Percentiles rank a stretch among this genome's conserved stretches.
Conservation (phyloP, 1,140 invertebrate species). For the Heliconius congener region DNA sequence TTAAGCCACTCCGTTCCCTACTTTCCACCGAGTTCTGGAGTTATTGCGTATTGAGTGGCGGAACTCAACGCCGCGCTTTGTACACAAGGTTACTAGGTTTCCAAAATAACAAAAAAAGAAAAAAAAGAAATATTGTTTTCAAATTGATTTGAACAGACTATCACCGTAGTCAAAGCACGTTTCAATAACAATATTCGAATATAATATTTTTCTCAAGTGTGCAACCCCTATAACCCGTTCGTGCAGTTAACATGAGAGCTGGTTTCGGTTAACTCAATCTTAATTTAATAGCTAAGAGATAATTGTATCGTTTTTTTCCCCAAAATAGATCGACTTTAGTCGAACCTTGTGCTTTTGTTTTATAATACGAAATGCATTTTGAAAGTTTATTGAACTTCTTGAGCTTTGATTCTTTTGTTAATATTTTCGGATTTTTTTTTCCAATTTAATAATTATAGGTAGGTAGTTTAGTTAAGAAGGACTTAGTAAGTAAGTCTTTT, state of each 20-base stretch:
- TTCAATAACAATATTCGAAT: no score
- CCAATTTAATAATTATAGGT: background rate
- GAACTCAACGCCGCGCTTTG: no score
- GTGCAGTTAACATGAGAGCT: conserved; percentile 43
- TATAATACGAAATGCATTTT: conserved; percentile 20
- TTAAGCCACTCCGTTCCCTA: no score
- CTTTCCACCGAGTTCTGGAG: no score
- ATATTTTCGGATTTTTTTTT: background rate
- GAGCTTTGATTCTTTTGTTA: background rate
- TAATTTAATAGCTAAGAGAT: conserved; percentile 58
- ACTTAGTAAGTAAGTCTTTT: no score
- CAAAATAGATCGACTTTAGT: conserved; percentile 30
- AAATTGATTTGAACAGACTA: no score
- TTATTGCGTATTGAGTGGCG: no score
- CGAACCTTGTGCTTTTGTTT: conserved; percentile 27
- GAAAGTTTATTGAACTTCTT: conserved; percentile 3
- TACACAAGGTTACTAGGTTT: no score
- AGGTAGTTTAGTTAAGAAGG: background rate
- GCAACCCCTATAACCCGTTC: conserved; percentile 38
- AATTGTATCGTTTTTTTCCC: conserved; percentile 49
- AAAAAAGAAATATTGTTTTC: no score
- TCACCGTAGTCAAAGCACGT: no score
- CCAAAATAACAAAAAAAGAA: no score
- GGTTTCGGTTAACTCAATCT: conserved; percentile 54
- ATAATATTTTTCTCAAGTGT: conserved; percentile 19